Base-by-base conservation (phyloP, 1,140 invertebrate species). In the Drosophila ficusphila region DNA sequence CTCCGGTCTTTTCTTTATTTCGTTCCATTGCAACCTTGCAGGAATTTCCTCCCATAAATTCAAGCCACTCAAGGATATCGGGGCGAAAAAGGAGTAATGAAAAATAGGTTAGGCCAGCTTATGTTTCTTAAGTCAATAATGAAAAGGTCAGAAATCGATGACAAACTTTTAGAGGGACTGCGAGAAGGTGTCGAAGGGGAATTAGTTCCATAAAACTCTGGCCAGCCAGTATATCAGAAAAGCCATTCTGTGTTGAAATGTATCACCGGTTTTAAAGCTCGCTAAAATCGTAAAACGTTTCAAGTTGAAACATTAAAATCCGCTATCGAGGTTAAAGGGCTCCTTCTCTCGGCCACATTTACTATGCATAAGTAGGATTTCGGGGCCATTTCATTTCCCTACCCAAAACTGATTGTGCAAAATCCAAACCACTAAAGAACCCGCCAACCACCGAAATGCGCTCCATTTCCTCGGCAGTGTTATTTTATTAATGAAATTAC, bases 401-500 rank as follows among this genome's bases (percentile, higher is more conserved):
- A 12, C 33, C 12, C 14, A 9, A 19, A 23, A 62, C 41, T 62
- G 61, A 65, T 65, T 62, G 57, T 65, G 33, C 64, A 31, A 65
- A 65, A 48, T 65, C 58, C 42, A 41, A 64, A 41, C 42, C 62
- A 67, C 58, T 64, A 41, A 64, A 64, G 42, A 31, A 67, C 21
- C 62, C 34, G 41, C 33, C 42, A 57, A 49, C 60, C 58, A 19
- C 44, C 60, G 38, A 67, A 68, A 27, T 68, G 61, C 61, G 36
- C 48, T 69, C 36, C 41, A 36, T 46, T 44, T 49, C 31, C 42
- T 38, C 33, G 36, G 25, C 47, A 68, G 27, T 61, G 68, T 86
- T 73, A 77, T 88, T 82, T 75, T 75, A 88, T 86, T 88, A 82
- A 81, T 69, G 82, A 88, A 82, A 82, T 82, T 78, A 77, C 81